These are phyloP conservation scores for Acanthurus lineatus DNA, from an alignment of 2,797 vertebrate genomes.

Conservation along the genomic window DNA sequence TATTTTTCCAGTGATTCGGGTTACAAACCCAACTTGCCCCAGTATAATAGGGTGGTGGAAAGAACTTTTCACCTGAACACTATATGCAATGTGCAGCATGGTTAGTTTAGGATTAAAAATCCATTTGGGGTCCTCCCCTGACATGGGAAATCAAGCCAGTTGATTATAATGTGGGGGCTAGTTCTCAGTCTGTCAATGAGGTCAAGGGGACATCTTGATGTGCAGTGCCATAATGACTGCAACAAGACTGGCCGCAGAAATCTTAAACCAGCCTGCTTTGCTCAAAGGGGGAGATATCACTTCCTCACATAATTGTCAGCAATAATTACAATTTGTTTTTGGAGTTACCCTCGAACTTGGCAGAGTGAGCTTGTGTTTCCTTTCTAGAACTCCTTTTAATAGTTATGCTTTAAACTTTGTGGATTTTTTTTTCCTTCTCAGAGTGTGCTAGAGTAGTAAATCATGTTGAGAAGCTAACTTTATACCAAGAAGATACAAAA, in stretches of 20 bases:
- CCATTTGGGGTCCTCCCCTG: constrained; percentile 84
- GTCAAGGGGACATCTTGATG: constrained; percentile 86
- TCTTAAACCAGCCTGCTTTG: constrained; percentile 71
- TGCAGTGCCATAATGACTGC: constrained; percentile 74
- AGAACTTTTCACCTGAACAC: constrained; percentile 91
- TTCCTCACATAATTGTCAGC: constrained; percentile 78
- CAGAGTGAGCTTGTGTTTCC: constrained; percentile 29
- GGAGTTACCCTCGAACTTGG: constrained; percentile 43
- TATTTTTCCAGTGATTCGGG: constrained; percentile 93
- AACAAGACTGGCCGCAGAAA: constrained; percentile 75
- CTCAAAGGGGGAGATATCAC: constrained; percentile 68
- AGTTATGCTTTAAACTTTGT: constrained; percentile 8
- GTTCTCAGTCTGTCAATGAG: constrained; percentile 78
- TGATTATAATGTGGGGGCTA: constrained; percentile 82
- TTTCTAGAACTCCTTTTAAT: constrained; percentile 12
- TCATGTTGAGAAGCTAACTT: not conserved
- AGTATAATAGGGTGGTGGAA: constrained; percentile 87
- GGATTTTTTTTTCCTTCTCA: not conserved
- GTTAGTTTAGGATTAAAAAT: constrained; percentile 93
- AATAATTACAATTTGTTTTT: constrained; percentile 84
- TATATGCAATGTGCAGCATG: constrained; percentile 86
- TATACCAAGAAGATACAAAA: not conserved
- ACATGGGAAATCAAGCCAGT: constrained; percentile 86
- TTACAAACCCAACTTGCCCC: constrained; percentile 89
- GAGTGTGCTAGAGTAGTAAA: not conserved